phyloP scores from a whole-genome alignment of 1,140 invertebrate genomes.

The Aphaenogaster rudis region DNA sequence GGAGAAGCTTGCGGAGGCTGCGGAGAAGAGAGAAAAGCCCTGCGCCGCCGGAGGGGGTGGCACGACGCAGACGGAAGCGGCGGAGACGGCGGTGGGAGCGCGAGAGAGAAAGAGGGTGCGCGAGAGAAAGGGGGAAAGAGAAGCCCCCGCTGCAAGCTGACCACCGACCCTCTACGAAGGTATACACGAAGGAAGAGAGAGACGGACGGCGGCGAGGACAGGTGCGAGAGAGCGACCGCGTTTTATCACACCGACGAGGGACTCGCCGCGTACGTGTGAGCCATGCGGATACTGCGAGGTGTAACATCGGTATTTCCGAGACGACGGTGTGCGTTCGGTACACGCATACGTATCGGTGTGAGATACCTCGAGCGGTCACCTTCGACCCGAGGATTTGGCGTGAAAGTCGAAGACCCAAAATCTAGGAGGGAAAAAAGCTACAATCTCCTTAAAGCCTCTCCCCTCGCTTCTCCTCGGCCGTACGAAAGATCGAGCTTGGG shows the following conservation, averaged over 20 bases:
- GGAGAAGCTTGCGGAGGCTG: conserved; percentile 40
- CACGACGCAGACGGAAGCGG: conserved; percentile 65
- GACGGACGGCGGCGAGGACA: conserved; percentile 8
- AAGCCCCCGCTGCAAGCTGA: conserved; percentile 69
- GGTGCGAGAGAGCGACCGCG: conserved; percentile 57
- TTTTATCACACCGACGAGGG: conserved; percentile 64
- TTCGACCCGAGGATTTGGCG: conserved; percentile 25
- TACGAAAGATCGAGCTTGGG: background rate
- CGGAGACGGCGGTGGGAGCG: conserved; percentile 57
- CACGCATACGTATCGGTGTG: conserved; percentile 12
- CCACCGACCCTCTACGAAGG: conserved; percentile 65
- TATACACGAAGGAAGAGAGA: conserved; percentile 53
- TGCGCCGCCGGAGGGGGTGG: conserved; percentile 42
- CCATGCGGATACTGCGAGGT: conserved; percentile 63
- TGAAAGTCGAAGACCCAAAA: conserved; percentile 23
- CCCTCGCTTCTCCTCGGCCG: background rate
- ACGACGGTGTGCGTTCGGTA: conserved; percentile 46
- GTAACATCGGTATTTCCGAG: conserved; percentile 67
- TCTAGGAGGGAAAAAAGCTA: background rate
- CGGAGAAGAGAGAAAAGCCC: conserved; percentile 68
- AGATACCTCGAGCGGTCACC: conserved; percentile 18
- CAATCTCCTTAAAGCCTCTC: background rate
- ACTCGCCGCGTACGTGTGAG: conserved; percentile 47
- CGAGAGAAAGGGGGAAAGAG: conserved; percentile 47
- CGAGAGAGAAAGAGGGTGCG: conserved; percentile 42